Evolutionary conservation across 2,113 vertebrate genomes (phyloP), one percentile per base, ranked within the genome.

Genomic region (Actinemys pallida): DNA sequence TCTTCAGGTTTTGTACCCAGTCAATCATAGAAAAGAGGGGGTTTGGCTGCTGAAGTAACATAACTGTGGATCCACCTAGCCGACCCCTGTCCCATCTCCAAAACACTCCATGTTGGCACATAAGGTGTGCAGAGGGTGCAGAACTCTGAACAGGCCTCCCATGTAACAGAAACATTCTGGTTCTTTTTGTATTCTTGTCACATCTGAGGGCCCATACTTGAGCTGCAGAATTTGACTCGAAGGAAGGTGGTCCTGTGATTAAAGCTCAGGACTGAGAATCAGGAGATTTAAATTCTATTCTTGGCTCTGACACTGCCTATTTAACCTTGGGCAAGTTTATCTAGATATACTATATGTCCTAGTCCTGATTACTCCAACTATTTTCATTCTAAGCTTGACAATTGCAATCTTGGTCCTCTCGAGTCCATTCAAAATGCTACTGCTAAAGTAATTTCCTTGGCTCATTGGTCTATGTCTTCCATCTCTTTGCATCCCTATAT

Each of bases 141-240:
- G 42, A 89, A 87, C 53, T 11, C 6, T 81, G 86, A 69, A 8
- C 39, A 87, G 53, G 80, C 69, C 19, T 42, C n/a, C 12, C 22
- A 42, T 14, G 25, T 16, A 56, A 87, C 3, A 88, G n/a, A 85
- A 90, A 78, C 79, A 93, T 8, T 12, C 2, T 25, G 49, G 20
- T n/a, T 83, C 35, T 57, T 85, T 72, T 47, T 35, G 65, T 86
- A 50, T 96, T 94, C 50, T 89, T 22, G 50, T 93, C 76, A 94
- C 25, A 12, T 39, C 35, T 72, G 65, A 39, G 35, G 78, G 81
- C 78, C 35, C 42, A 88, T 76, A 59, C 13, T 50, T 79, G 57
- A 89, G 69, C 59, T 76, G 88, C 50, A 17, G 12, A 12, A 11
- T 13, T 75, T 79, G 85, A 27, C 19, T 83, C 0, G 1, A 78